Evolutionary conservation across 2,113 vertebrate species (phyloP).

Genomic region (Strix aluco): DNA sequence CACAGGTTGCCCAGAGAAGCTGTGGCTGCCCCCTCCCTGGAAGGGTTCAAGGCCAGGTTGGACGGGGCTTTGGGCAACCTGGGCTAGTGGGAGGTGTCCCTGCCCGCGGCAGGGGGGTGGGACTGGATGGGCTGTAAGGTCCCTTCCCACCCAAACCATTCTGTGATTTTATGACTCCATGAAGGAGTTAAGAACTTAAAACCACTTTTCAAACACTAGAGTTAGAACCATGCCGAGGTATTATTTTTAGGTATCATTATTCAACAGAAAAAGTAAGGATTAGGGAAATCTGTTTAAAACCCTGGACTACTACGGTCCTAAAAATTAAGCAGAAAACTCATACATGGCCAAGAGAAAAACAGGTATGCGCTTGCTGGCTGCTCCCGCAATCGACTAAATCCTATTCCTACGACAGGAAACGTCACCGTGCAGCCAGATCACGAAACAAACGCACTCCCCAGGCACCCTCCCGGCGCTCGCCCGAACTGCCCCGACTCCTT

Average conservation of each 20-base stretch:
- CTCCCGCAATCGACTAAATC: not conserved
- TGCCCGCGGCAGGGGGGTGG: too few species aligned
- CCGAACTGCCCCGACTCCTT: rapidly evolving
- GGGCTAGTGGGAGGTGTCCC: too few species aligned
- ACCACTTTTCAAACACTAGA: not conserved
- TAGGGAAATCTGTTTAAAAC: not conserved
- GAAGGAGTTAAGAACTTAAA: not conserved
- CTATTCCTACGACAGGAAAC: rapidly evolving
- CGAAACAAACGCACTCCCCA: rapidly evolving
- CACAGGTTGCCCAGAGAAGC: too few species aligned
- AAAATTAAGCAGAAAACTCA: not conserved
- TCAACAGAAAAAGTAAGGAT: rapidly evolving
- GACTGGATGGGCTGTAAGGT: too few species aligned
- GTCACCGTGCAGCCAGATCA: rapidly evolving
- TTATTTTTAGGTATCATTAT: not conserved
- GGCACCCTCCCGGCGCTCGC: rapidly evolving
- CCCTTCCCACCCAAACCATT: too few species aligned
- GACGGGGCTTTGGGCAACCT: too few species aligned
- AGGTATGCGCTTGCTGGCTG: rapidly evolving
- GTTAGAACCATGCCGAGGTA: too few species aligned
- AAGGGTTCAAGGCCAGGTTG: too few species aligned
- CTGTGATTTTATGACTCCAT: too few species aligned
- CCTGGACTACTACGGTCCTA: rapidly evolving
- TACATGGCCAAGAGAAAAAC: rapidly evolving
- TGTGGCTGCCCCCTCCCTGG: too few species aligned